Evolutionary conservation across 2,113 vertebrate species (phyloP), one percentile per base, ranked within the genome.

Genomic region (Corythoichthys intestinalis): DNA sequence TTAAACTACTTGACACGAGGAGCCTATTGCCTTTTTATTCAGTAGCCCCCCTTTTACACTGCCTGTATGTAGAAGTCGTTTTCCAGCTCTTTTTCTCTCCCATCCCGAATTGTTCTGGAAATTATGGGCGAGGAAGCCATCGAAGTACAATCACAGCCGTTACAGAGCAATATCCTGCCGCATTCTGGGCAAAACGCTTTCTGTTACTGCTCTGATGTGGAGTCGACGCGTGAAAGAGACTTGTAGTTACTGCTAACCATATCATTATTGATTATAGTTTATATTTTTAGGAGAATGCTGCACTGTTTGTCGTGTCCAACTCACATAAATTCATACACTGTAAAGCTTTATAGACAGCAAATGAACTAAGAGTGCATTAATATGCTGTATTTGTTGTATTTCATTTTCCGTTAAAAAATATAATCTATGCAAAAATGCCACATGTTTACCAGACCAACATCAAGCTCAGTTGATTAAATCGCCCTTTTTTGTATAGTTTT

Each of bases 341-440:
- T 68, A 69, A 66, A 69, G 81, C 74, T 80, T 78, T 65, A 67
- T 66, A 70, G 57, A 53, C 35, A 60, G 72, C 53, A 49, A 38
- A 66, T 58, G 10, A 56, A 72, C 46, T 66, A 46, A 34, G 37
- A 48, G 44, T 67, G 49, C 52, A 7, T 73, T 65, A 14, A 68
- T 46, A 46, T 48, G 70, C 56, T 73, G 9, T 4, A 44, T 44
- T 44, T 44, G 41, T 71, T 78, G 56, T 58, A 14, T 72, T 59
- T 69, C 41, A 14, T 47, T 71, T 64, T 72, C 59, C 73, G 49
- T 69, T 47, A 58, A 62, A 58, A 58, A 58, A 37, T 66, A 75
- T 41, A 70, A 80, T 76, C 85, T 89, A 88, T 90, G 86, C 86
- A 90, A 78, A 79, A 78, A 71, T 20, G 44, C 62, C 72, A 75